Percentiles rank a stretch among this genome's conserved stretches.
Evolutionary conservation across 2,797 vertebrate genomes (phyloP).

Genomic region (Vipera ursinii): DNA sequence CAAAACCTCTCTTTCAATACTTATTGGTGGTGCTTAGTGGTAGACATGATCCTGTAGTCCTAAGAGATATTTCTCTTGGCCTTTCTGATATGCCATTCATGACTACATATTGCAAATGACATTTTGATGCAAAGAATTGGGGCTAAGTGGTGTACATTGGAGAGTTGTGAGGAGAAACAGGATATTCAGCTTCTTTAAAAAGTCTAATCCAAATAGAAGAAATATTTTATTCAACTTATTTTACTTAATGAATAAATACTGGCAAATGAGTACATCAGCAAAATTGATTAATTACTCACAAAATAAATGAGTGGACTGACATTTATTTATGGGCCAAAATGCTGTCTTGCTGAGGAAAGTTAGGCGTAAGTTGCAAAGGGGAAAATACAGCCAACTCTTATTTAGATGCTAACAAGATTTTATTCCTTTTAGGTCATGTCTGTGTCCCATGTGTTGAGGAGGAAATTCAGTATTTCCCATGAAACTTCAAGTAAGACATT

Average conservation of each 20-base stretch:
- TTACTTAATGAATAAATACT: not conserved
- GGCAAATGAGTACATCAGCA: not conserved
- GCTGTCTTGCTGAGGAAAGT: not conserved
- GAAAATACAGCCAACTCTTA: not conserved
- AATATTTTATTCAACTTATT: not conserved
- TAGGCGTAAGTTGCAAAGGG: not conserved
- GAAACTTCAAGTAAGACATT: slow-evolving; percentile 55
- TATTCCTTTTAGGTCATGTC: slow-evolving; percentile 45
- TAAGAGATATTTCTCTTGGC: not conserved
- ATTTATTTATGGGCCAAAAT: not conserved
- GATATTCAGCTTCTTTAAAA: not conserved
- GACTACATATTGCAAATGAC: not conserved
- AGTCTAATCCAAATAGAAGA: not conserved
- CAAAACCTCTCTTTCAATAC: not conserved
- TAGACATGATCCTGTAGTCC: not conserved
- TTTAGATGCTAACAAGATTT: not conserved
- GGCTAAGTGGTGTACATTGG: not conserved
- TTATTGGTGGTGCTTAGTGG: not conserved
- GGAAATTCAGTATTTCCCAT: slow-evolving; percentile 53
- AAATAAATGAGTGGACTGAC: not conserved
- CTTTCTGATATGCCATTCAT: not conserved
- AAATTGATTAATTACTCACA: not conserved
- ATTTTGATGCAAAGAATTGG: not conserved
- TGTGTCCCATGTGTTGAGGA: slow-evolving; percentile 33
- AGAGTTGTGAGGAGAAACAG: not conserved